A percentile compares a stretch with the other conserved stretches of the same genome.
phyloP scores from a whole-genome alignment of 2,797 vertebrate species.

The Carduelis carduelis region DNA sequence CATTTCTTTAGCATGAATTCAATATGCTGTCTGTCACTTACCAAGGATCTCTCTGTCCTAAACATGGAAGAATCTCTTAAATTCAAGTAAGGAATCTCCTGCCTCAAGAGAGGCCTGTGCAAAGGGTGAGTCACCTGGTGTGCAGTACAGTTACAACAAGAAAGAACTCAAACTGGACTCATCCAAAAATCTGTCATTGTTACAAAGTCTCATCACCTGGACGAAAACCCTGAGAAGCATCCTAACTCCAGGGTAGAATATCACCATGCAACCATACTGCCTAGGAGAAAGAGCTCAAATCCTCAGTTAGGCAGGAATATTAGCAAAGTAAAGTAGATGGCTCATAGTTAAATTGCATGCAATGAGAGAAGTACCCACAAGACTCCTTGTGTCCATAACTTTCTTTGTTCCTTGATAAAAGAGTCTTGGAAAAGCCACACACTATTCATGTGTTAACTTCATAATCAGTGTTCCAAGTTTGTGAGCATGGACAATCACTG shows the following conservation, averaged over 20 bases:
- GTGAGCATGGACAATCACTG: too few species aligned
- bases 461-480: background rate
- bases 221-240: background rate
- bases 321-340: background rate
- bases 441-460: background rate
- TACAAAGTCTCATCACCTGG: background rate
- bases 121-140: too few species aligned
- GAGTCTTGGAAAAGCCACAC: background rate
- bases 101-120: background rate
- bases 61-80: background rate
- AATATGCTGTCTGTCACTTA: background rate
- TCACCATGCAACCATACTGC: too few species aligned
- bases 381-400: background rate
- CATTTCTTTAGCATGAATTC: background rate
- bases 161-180: background rate
- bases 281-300: background rate
- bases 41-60: background rate
- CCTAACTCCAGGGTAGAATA: background rate
- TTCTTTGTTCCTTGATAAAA: background rate
- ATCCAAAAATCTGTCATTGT: background rate
- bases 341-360: background rate
- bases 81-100: background rate
- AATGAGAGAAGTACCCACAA: background rate
- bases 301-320: background rate
- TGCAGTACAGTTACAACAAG: background rate